Conservation (phyloP, 2,113 vertebrate genomes). For the Laticauda laticaudata region DNA sequence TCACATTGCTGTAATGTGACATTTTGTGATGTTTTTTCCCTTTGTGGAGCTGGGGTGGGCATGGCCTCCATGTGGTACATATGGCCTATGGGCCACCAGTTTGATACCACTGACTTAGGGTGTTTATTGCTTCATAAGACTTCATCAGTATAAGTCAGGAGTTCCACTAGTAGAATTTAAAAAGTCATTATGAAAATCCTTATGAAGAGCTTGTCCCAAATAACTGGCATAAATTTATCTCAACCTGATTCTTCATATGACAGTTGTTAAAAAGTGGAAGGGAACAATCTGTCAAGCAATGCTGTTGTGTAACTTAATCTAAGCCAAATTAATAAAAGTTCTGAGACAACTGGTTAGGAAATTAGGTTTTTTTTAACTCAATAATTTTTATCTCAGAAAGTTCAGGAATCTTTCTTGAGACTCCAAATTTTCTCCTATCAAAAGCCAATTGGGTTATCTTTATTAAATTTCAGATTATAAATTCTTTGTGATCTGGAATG, state of each 20-base stretch:
- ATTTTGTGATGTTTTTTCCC: too few species aligned
- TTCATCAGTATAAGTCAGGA: background rate
- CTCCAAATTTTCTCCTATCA: background rate
- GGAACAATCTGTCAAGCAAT: background rate
- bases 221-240: background rate
- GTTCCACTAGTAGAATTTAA: conserved; percentile 10
- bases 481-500: background rate
- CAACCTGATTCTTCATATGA: conserved; percentile 41
- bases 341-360: background rate
- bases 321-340: background rate
- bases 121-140: background rate
- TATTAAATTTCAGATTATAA: background rate
- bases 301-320: background rate
- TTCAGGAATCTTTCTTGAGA: background rate
- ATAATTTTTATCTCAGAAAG: background rate
- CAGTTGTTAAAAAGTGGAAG: background rate
- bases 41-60: too few species aligned
- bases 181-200: background rate
- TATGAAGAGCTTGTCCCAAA: background rate
- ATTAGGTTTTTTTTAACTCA: background rate
- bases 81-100: too few species aligned
- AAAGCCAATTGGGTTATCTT: background rate
- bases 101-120: background rate
- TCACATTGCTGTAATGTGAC: too few species aligned
- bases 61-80: too few species aligned